A percentile compares a stretch with the other conserved stretches of the same genome.
Conservation (phyloP, 2,113 vertebrate genomes). For the Apteryx mantelli region DNA sequence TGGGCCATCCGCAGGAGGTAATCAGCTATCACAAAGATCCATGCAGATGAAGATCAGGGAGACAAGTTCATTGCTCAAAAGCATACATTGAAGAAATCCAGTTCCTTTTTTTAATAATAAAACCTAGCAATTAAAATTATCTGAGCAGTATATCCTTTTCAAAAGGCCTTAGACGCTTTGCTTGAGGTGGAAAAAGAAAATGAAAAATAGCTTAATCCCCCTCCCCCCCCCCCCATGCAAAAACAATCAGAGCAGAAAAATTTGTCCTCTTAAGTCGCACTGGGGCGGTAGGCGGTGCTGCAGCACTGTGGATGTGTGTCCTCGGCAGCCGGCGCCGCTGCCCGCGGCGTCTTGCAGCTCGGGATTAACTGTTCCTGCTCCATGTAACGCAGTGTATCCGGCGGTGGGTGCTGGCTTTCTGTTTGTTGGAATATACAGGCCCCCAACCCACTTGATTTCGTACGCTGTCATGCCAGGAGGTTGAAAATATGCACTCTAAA, state of each 20-base stretch:
- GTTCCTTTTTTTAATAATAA: neutral
- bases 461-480: neutral
- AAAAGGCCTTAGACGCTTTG: neutral
- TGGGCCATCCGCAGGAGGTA: slow-evolving; percentile 25
- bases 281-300: neutral
- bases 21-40: slow-evolving; percentile 31
- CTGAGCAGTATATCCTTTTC: neutral
- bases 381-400: too few species aligned
- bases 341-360: neutral
- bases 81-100: neutral
- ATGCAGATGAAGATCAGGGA: slow-evolving; percentile 35
- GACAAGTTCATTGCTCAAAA: slow-evolving; percentile 11
- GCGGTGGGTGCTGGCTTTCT: too few species aligned
- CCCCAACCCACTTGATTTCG: neutral
- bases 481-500: neutral
- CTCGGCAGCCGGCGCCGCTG: neutral
- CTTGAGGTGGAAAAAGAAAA: neutral
- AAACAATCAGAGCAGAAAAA: neutral
- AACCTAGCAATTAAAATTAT: slow-evolving; percentile 15
- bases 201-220: neutral
- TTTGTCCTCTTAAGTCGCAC: rapidly evolving
- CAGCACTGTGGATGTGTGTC: neutral
- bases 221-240: neutral
- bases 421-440: neutral
- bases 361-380: neutral